Base-by-base conservation (phyloP, 1,140 invertebrate species). In the Trichonephila clavata region DNA sequence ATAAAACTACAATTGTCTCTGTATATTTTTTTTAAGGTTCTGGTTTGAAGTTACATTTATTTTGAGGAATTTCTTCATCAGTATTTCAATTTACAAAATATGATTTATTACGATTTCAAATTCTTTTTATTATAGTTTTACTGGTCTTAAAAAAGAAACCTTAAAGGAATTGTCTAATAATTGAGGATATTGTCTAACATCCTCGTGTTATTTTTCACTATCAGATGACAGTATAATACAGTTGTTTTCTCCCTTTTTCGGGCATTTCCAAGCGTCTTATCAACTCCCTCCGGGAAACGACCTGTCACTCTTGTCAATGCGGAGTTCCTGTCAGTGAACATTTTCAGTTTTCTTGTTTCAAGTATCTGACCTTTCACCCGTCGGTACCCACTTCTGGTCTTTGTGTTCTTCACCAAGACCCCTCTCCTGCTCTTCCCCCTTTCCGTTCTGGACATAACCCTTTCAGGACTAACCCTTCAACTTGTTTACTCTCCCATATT, bases 251-350 rank as follows among this genome's bases (percentile, higher is more conserved):
- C 18, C 27, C 27, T 27, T 32, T 39, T 77, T 77, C 27, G 61
- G 61, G 14, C 5, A 18, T 63, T 32, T 39, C 14, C 14, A 77
- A 20, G 14, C 14, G 61, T 39, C 43, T 83, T 83, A n/a, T 50
- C 43, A 43, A 24, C 43, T 21, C 16, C 60, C 21, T n/a, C 60
- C 5, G 43, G 14, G 21, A 57, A 63, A 87, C 20, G 27, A 87
- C 20, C 86, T 87, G 86, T 87, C 86, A 87, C 61, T 87, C 60
- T 27, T n/a, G 60, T 63, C 86, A 60, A 6, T 20, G 2, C 10
- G 24, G 13, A 24, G 65, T 14, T 39, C n/a, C n/a, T 21, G 24
- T 32, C 27, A 32, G 27, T 32, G 32, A 16, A 39, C 18, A 77
- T 39, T 77, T 77, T 77, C 27, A 77, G 27, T 20, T 77, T 77